phyloP scores from a whole-genome alignment of 2,797 vertebrate species.

The Adrianichthys oophorus region DNA sequence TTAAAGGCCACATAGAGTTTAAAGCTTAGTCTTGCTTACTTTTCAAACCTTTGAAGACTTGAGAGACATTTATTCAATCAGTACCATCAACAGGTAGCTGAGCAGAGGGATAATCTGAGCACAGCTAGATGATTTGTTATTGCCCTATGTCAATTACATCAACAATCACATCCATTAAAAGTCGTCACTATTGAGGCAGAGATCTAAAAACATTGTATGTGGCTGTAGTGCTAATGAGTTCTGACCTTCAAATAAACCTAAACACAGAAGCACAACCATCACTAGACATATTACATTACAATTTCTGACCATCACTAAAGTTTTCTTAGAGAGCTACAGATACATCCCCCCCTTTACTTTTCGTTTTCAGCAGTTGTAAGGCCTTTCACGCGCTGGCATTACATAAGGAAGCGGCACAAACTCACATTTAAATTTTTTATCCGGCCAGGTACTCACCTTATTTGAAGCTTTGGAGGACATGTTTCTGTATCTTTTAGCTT shows the following conservation, averaged over 20 bases:
- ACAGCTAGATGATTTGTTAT: constrained; percentile 14
- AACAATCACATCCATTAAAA: constrained; percentile 1
- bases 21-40: too few relatives aligned
- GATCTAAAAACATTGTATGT: constrained; percentile 20
- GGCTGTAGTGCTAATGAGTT: constrained; percentile 20
- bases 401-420: constrained; percentile 18
- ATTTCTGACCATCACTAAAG: constrained; percentile 14
- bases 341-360: neutral
- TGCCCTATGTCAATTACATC: constrained; percentile 1
- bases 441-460: constrained; percentile 82
- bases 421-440: constrained; percentile 9
- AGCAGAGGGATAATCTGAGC: constrained; percentile 12
- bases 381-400: constrained; percentile 5
- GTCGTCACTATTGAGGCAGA: neutral
- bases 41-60: too few relatives aligned
- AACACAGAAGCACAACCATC: constrained; percentile 1
- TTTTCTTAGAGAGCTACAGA: neutral
- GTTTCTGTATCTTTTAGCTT: constrained; percentile 73
- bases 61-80: neutral
- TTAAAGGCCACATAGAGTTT: too few relatives aligned
- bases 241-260: constrained; percentile 29
- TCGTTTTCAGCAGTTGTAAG: constrained; percentile 14
- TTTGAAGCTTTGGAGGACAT: constrained; percentile 89
- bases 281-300: constrained; percentile 1
- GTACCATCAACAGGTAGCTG: constrained; percentile 65